Conservation (phyloP, 2,113 vertebrate genomes). For the Rhynchopsitta pachyrhyncha region DNA sequence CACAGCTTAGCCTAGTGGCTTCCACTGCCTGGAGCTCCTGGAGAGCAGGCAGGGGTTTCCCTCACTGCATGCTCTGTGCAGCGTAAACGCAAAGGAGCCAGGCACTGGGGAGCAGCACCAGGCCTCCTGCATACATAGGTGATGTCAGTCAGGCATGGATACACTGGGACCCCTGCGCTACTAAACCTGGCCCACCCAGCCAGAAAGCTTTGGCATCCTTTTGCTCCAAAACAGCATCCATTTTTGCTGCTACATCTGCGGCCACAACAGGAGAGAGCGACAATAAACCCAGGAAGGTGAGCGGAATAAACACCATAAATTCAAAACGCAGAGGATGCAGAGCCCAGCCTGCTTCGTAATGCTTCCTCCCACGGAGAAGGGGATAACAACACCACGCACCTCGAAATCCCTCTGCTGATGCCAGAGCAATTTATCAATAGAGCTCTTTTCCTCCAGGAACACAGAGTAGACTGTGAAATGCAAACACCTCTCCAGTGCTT, state of each 20-base stretch:
- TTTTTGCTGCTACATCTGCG: not conserved
- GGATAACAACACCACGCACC: fast-evolving
- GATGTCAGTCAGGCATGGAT: not conserved
- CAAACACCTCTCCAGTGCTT: not conserved
- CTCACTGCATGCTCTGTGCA: fast-evolving
- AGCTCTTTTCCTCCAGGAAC: not conserved
- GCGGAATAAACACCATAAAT: not conserved
- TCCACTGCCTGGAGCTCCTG: not conserved
- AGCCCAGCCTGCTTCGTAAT: not conserved
- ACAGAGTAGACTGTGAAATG: not conserved
- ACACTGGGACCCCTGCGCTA: not conserved
- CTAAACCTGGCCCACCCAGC: not conserved
- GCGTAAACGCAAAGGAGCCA: fast-evolving
- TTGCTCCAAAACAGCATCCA: not conserved
- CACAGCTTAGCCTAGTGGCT: not conserved
- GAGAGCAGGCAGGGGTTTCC: not conserved
- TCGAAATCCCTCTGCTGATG: slow-evolving; percentile 6
- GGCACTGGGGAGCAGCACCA: not conserved
- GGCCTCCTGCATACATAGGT: fast-evolving
- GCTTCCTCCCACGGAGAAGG: not conserved
- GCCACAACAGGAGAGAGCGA: not conserved
- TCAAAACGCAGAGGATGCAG: not conserved
- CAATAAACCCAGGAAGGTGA: not conserved
- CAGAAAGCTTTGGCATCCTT: not conserved
- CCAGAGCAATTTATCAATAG: not conserved